phyloP scores from a whole-genome alignment of 2,888 invertebrate species.

The Laspeyria flexula region DNA sequence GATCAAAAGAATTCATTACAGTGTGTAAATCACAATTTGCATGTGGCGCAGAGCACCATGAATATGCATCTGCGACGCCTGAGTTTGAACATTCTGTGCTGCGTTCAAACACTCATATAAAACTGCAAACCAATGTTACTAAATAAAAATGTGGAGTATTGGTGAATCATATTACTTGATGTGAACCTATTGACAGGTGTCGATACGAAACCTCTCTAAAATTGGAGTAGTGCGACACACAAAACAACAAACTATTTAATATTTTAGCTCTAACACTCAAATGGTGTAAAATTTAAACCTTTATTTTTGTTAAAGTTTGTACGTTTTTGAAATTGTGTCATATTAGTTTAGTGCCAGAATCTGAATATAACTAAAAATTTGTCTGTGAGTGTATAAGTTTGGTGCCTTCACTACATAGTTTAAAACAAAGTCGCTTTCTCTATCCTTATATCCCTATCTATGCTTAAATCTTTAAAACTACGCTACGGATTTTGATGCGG shows the following conservation, averaged over 20 bases:
- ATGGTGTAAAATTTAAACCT: conserved; percentile 15
- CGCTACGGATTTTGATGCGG: too few species aligned
- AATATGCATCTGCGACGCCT: conserved; percentile 81
- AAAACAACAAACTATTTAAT: conserved; percentile 22
- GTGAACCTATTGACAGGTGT: conserved; percentile 8
- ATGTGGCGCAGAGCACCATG: conserved; percentile 82
- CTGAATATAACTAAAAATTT: too few species aligned
- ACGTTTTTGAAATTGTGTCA: neutral
- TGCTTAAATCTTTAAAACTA: too few species aligned
- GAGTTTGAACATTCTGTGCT: conserved; percentile 76
- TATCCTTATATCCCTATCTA: too few species aligned
- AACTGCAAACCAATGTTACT: conserved; percentile 27
- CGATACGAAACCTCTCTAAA: conserved; percentile 18
- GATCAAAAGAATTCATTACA: conserved; percentile 87
- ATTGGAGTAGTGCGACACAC: conserved; percentile 24
- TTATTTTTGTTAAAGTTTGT: conserved; percentile 13
- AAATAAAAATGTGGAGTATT: neutral
- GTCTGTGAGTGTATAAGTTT: too few species aligned
- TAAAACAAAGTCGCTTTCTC: too few species aligned
- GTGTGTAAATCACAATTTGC: conserved; percentile 86
- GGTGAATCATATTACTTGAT: neutral
- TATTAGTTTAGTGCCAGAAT: neutral
- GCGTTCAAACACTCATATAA: conserved; percentile 55
- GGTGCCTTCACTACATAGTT: too few species aligned
- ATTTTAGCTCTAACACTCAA: conserved; percentile 23